Evolutionary conservation across 2,113 vertebrate genomes (phyloP).

Genomic region (Pristiophorus japonicus): DNA sequence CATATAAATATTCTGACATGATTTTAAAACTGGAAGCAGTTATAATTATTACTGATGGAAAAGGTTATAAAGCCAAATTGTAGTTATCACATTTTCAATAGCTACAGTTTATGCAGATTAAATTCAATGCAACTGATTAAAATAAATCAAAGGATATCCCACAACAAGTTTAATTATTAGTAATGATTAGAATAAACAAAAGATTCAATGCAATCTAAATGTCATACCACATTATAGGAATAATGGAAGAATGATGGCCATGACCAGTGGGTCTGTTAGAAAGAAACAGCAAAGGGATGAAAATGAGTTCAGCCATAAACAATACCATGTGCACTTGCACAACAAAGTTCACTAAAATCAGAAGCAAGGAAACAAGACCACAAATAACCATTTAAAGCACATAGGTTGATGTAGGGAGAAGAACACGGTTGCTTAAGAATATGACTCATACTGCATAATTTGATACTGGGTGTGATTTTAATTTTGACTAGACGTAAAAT

Average conservation of each 20-base stretch:
- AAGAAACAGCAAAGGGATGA: slow-evolving; percentile 51
- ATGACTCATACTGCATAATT: neutral
- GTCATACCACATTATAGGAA: slow-evolving; percentile 61
- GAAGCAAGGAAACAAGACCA: neutral
- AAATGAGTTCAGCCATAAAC: slow-evolving; percentile 40
- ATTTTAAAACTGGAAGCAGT: neutral
- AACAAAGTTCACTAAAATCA: neutral
- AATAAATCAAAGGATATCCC: slow-evolving; percentile 40
- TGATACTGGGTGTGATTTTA: neutral
- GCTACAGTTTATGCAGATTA: neutral
- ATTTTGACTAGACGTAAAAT: neutral
- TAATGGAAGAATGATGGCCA: slow-evolving; percentile 60
- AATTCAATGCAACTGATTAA: slow-evolving; percentile 14
- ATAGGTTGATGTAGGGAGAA: neutral
- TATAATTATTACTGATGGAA: neutral
- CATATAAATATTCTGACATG: neutral
- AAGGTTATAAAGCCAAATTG: neutral
- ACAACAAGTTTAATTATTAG: neutral
- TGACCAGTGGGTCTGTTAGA: slow-evolving; percentile 57
- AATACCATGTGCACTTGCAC: neutral
- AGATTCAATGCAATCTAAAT: slow-evolving; percentile 41
- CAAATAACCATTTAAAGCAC: neutral
- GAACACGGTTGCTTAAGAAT: neutral
- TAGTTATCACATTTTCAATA: neutral
- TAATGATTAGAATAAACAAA: neutral